phyloP scores from a whole-genome alignment of 2,888 invertebrate genomes.

The Sturmia bella region DNA sequence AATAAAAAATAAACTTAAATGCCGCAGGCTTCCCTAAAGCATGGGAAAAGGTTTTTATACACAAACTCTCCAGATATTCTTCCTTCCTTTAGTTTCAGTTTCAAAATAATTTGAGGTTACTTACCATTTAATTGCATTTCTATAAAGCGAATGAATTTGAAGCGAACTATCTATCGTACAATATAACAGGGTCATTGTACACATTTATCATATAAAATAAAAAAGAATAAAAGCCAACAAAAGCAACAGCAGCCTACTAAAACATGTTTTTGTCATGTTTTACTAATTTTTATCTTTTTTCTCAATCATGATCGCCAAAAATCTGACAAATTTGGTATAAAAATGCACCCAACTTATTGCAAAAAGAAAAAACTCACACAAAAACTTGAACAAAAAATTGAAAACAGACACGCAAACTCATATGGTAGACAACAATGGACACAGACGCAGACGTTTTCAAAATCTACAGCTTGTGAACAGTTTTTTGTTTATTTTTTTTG shows the following conservation, averaged over 20 bases:
- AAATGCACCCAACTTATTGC: conserved; percentile 39
- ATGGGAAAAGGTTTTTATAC: too few species aligned
- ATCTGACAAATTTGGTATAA: conserved; percentile 53
- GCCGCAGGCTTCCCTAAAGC: too few species aligned
- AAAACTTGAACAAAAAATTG: conserved; percentile 25
- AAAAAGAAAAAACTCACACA: conserved; percentile 18
- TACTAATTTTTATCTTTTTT: conserved; percentile 49
- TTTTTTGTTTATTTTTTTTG: neutral
- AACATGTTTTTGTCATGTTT: conserved; percentile 55
- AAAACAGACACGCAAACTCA: neutral
- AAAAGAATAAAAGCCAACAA: conserved; percentile 18
- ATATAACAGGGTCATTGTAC: conserved; percentile 63
- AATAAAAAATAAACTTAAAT: too few species aligned
- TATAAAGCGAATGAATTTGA: conserved; percentile 7
- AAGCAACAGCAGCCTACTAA: conserved; percentile 42
- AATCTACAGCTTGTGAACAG: conserved; percentile 12
- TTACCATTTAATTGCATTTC: conserved; percentile 49
- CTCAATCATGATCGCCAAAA: conserved; percentile 17
- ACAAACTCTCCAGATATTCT: too few species aligned
- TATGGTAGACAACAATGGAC: conserved; percentile 14
- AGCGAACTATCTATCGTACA: too few species aligned
- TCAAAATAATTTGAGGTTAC: conserved; percentile 61
- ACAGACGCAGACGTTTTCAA: conserved; percentile 39
- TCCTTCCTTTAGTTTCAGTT: conserved; percentile 4
- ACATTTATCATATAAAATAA: conserved; percentile 39